Conservation (phyloP, 2,113 vertebrate genomes). For the Anolis sagrei region DNA sequence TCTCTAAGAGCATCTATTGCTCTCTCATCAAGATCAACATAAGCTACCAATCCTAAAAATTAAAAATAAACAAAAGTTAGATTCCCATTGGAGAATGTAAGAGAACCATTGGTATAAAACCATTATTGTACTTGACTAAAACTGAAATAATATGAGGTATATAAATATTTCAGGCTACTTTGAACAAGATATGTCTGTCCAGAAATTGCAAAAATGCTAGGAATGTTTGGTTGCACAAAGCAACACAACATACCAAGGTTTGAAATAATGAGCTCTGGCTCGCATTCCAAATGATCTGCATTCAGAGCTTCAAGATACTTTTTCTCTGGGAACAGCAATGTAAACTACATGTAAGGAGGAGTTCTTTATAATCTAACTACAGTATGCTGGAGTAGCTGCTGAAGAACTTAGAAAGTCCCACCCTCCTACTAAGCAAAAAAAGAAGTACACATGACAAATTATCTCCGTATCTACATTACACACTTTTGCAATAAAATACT, state of each 20-base stretch:
- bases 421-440: neutral
- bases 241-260: conserved; percentile 55
- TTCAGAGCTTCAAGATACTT: conserved; percentile 35
- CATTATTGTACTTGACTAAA: conserved; percentile 47
- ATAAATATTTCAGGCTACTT: conserved; percentile 62
- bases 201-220: conserved; percentile 54
- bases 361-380: neutral
- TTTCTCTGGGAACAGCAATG: conserved; percentile 36
- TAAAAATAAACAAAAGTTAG: conserved; percentile 77
- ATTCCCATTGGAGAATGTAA: conserved; percentile 63
- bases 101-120: conserved; percentile 58
- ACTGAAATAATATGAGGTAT: conserved; percentile 72
- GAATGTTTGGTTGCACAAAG: conserved; percentile 55
- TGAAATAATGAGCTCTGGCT: conserved; percentile 60
- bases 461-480: conserved; percentile 24
- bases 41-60: conserved; percentile 91
- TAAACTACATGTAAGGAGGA: conserved; percentile 34
- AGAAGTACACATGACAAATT: conserved; percentile 29
- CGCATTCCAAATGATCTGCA: conserved; percentile 37
- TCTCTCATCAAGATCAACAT: conserved; percentile 95
- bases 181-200: conserved; percentile 34
- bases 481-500: conserved; percentile 9
- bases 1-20: conserved; percentile 96
- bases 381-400: conserved; percentile 22
- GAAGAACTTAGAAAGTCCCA: conserved; percentile 16